Conservation (phyloP, 2,888 invertebrate genomes). For the Spodoptera exigua region DNA sequence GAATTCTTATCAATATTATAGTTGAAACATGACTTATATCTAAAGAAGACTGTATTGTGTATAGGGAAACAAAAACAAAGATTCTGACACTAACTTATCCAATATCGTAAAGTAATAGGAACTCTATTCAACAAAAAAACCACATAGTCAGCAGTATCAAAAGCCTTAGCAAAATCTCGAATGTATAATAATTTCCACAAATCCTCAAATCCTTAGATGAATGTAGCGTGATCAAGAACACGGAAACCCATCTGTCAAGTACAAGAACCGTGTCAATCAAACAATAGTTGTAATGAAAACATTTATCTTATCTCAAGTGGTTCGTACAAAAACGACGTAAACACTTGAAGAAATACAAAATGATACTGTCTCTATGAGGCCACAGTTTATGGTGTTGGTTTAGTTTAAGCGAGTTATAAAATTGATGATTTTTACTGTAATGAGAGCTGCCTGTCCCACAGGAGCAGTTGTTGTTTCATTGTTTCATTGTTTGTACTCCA, state of each 20-base stretch:
- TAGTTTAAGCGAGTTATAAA: no score
- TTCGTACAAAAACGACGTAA: conserved; percentile 29
- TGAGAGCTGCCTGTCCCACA: no score
- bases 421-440: background rate
- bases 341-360: conserved; percentile 43
- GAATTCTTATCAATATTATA: background rate
- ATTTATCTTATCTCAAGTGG: conserved; percentile 53
- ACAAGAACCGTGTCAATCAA: conserved; percentile 43
- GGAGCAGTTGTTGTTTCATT: no score
- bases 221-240: conserved; percentile 19
- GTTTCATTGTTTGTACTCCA: no score
- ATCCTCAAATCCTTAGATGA: background rate
- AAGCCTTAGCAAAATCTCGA: background rate
- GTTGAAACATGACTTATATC: no score
- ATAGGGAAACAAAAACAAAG: no score
- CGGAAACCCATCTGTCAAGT: conserved; percentile 50
- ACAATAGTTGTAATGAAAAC: conserved; percentile 30
- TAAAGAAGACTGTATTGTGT: no score
- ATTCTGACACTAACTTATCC: no score
- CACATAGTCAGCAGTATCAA: background rate
- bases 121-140: background rate
- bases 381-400: conserved; percentile 16
- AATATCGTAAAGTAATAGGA: background rate
- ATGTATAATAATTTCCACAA: background rate
- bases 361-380: conserved; percentile 29